phyloP scores from a whole-genome alignment of 2,888 invertebrate genomes.

The Rotaria magnacalcarata region DNA sequence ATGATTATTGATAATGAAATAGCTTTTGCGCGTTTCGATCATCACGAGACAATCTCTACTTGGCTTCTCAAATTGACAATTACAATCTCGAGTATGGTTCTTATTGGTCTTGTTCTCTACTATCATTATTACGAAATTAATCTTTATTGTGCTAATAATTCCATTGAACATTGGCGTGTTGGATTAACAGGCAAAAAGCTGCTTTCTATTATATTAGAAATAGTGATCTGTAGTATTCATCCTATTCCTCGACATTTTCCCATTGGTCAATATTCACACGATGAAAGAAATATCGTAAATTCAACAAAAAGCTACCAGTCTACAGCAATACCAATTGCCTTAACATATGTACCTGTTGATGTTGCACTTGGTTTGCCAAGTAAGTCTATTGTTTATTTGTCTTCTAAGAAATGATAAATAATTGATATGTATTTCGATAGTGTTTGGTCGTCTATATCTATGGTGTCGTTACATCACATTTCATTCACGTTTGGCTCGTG shows the following conservation, averaged over 20 bases:
- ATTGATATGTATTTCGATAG: background rate
- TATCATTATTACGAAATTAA: conserved; percentile 55
- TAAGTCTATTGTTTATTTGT: background rate
- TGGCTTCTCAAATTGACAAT: conserved; percentile 53
- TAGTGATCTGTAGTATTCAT: conserved; percentile 55
- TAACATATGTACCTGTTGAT: background rate
- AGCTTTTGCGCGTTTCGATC: conserved; percentile 49
- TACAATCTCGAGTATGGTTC: conserved; percentile 53
- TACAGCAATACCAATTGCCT: background rate
- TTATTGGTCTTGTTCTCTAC: conserved; percentile 53
- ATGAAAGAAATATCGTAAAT: background rate
- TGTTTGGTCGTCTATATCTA: conserved; percentile 20
- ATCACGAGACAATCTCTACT: conserved; percentile 49
- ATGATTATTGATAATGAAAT: conserved; percentile 57
- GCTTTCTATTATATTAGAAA: conserved; percentile 71
- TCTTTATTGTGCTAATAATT: conserved; percentile 55
- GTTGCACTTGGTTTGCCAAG: background rate
- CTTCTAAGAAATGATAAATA: background rate
- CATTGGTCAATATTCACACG: too few species aligned
- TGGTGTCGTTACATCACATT: conserved; percentile 52
- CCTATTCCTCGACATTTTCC: conserved; percentile 51
- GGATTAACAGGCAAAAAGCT: conserved; percentile 52
- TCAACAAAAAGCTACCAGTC: background rate
- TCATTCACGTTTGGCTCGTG: conserved; percentile 56
- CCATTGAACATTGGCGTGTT: conserved; percentile 56